Conservation (phyloP, 2,888 invertebrate species). For the Furcula furcula region DNA sequence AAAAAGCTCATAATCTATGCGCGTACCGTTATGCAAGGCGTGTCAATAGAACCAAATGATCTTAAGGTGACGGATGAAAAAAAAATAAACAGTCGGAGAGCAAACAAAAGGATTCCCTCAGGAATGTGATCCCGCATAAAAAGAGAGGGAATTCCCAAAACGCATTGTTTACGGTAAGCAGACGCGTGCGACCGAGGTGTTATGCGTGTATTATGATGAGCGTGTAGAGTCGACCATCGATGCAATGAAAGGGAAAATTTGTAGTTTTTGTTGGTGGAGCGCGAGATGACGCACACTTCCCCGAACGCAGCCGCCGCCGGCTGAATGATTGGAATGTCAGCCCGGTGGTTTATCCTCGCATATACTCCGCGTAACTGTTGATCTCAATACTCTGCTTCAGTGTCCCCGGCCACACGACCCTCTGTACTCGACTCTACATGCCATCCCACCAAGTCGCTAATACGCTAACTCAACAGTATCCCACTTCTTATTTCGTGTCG, state of each 20-base stretch:
- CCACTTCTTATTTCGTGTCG: no score
- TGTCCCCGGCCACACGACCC: neutral
- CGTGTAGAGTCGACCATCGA: conserved; percentile 44
- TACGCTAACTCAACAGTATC: no score
- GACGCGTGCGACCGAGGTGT: conserved; percentile 51
- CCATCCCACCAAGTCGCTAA: neutral
- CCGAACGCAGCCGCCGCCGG: conserved; percentile 47
- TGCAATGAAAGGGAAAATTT: conserved; percentile 78
- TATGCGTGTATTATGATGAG: conserved; percentile 66
- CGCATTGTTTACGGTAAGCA: conserved; percentile 72
- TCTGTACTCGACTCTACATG: neutral
- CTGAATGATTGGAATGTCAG: conserved; percentile 53
- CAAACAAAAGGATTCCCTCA: conserved; percentile 81
- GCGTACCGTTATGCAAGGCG: conserved; percentile 57
- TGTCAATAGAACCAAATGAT: conserved; percentile 55
- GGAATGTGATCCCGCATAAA: conserved; percentile 75
- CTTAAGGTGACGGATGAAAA: conserved; percentile 55
- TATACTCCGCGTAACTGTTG: conserved; percentile 18
- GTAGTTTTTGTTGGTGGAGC: conserved; percentile 62
- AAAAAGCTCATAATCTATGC: conserved; percentile 39
- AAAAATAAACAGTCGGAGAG: conserved; percentile 61
- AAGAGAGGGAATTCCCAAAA: conserved; percentile 78
- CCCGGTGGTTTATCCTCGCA: conserved; percentile 37
- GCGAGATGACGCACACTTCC: conserved; percentile 67
- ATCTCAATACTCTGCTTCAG: conserved; percentile 5